Base-by-base conservation (phyloP, 1,140 invertebrate species). In the Dreissena polymorpha region DNA sequence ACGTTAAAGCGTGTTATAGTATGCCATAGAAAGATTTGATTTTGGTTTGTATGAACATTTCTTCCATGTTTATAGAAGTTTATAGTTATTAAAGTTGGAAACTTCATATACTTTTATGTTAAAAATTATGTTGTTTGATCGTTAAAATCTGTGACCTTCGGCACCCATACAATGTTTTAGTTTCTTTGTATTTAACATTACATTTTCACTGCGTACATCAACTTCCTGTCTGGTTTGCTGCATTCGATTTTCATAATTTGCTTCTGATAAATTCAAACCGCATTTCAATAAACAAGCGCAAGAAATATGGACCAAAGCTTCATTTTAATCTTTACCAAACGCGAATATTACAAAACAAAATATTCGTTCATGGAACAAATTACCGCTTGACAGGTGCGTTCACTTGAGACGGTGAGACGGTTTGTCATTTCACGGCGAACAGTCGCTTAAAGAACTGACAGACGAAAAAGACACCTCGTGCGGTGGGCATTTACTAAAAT, bases 371-470 rank as follows among this genome's bases (percentile, higher is more conserved):
- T 50, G 23, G 60, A 70, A 80, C 78, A 63, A 71, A 72, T 80
- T 13, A 80, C 51, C 78, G 29, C 27, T n/a, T 53, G 78, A 80
- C 78, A 80, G 78, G 69, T 80, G 78, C 57, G 49, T 25, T 53
- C 3, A 72, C 21, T 57, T 70, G 78, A 50, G 55, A 55, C n/a
- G n/a, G n/a, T n/a, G n/a, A n/a, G n/a, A n/a, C 69, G 51, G 63
- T 49, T 80, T 72, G 57, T 80, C 78, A 80, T 80, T 80, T 80
- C 78, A 80, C 69, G 78, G 51, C 70, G 53, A 50, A 39, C 50
- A 69, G 14, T 23, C 27, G 8, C 67, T 39, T n/a, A 70, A 18
- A 29, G 14, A 60, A n/a, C 51, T 70, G 25, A 27, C 49, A 55
- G 63, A 78, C 25, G 18, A 78, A 10, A 64, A 50, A 80, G 50